Conservation (phyloP, 53 echinoderm and acorn worm species). For the Arbacia lixula region DNA sequence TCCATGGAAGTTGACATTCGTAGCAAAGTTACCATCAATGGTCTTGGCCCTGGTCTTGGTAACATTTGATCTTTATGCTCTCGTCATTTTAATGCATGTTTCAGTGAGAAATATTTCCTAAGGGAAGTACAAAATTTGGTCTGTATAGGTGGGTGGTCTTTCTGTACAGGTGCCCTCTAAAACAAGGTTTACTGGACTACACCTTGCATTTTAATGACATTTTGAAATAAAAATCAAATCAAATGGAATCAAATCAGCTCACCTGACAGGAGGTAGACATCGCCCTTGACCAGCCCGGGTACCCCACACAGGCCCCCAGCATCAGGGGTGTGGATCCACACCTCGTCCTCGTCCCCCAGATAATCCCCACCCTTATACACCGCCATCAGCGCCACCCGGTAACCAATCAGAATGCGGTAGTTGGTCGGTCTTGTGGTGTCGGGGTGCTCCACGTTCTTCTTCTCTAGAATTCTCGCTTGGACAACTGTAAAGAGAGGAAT, state of each 20-base stretch:
- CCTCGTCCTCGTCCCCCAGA: not conserved
- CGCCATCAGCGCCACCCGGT: slow-evolving; percentile 22
- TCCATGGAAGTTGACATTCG: too few species aligned
- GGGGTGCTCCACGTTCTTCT: slow-evolving; percentile 19
- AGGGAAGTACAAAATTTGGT: too few species aligned
- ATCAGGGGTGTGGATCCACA: slow-evolving; percentile 24
- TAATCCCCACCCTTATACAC: slow-evolving; percentile 62
- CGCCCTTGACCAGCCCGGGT: slow-evolving; percentile 6
- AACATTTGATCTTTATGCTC: too few species aligned
- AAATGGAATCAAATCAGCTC: not conserved
- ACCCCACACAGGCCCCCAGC: slow-evolving; percentile 40
- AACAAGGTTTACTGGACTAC: too few species aligned
- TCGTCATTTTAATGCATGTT: too few species aligned
- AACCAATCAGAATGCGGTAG: slow-evolving; percentile 16
- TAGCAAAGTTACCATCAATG: too few species aligned
- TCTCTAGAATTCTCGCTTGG: slow-evolving; percentile 50
- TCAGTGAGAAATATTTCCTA: too few species aligned
- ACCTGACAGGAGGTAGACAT: slow-evolving; percentile 64
- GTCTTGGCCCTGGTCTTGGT: too few species aligned
- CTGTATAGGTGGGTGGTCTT: too few species aligned
- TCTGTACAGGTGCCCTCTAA: too few species aligned
- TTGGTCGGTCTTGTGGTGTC: slow-evolving; percentile 5
- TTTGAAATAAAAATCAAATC: not conserved
- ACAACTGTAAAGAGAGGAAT: slow-evolving; percentile 56
- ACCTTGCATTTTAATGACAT: not conserved